phyloP scores from a whole-genome alignment of 2,888 invertebrate species.

The Nemurella pictetii region DNA sequence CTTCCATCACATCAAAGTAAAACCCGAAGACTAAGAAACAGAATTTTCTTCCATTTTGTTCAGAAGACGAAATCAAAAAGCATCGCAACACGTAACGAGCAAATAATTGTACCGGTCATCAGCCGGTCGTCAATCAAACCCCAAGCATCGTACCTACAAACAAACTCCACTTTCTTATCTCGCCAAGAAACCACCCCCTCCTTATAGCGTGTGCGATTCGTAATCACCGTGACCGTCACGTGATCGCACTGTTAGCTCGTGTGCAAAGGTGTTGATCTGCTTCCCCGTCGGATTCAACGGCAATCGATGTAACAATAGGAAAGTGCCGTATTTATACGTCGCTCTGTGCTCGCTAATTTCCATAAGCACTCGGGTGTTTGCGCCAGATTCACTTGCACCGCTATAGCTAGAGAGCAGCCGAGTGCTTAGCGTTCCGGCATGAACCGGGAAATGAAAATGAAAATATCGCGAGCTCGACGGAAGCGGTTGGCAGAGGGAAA shows the following conservation, averaged over 20 bases:
- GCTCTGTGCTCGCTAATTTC: background rate
- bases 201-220: too few relatives aligned
- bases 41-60: too few relatives aligned
- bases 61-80: too few relatives aligned
- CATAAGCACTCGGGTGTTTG: background rate
- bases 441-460: background rate
- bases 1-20: too few relatives aligned
- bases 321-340: too few relatives aligned
- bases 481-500: too few relatives aligned
- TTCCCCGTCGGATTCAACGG: background rate
- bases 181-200: too few relatives aligned
- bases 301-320: background rate
- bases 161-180: background rate
- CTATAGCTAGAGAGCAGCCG: background rate
- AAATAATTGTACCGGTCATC: background rate
- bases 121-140: background rate
- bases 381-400: background rate
- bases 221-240: background rate
- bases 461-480: background rate
- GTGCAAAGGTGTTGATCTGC: background rate
- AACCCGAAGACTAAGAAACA: too few relatives aligned
- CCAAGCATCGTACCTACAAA: background rate
- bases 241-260: background rate
- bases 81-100: background rate
- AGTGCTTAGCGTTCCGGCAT: background rate